These are phyloP conservation scores for Pituophis catenifer DNA, from an alignment of 2,113 vertebrate genomes.

Conservation along the genomic window DNA sequence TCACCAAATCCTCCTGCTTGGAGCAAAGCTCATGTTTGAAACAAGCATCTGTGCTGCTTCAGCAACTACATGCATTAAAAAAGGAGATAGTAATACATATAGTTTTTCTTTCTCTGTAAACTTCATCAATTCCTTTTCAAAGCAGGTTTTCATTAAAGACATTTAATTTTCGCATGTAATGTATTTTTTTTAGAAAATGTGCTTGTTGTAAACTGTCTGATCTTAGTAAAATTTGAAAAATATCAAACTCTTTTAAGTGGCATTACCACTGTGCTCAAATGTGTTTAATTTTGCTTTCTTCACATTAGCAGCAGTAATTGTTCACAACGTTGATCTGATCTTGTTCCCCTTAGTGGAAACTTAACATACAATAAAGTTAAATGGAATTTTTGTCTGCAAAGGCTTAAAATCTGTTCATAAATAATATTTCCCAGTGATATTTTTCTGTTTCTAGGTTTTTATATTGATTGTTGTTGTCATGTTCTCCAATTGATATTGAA, in stretches of 20 bases:
- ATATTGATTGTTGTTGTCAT: not conserved
- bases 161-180: constrained; percentile 24
- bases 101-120: constrained; percentile 70
- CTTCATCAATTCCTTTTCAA: constrained; percentile 64
- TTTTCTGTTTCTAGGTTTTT: constrained; percentile 5
- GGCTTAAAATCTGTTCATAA: not conserved
- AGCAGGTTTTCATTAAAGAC: constrained; percentile 41
- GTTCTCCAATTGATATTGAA: constrained; percentile 9
- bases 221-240: constrained; percentile 21
- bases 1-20: constrained; percentile 19
- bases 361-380: not conserved
- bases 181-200: constrained; percentile 63
- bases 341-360: not conserved
- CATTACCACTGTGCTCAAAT: constrained; percentile 3
- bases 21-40: constrained; percentile 24
- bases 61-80: constrained; percentile 72
- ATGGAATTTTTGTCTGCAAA: not conserved
- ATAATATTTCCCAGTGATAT: not conserved
- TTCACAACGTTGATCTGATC: not conserved
- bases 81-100: constrained; percentile 75
- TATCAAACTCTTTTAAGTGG: not conserved
- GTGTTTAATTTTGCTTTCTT: constrained; percentile 23
- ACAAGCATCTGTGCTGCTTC: constrained; percentile 28
- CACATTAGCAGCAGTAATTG: not conserved
- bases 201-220: constrained; percentile 61